Percentiles rank a stretch among this genome's conserved stretches.
Conservation (phyloP, 2,888 invertebrate genomes). For the Trichopoda pennipes region DNA sequence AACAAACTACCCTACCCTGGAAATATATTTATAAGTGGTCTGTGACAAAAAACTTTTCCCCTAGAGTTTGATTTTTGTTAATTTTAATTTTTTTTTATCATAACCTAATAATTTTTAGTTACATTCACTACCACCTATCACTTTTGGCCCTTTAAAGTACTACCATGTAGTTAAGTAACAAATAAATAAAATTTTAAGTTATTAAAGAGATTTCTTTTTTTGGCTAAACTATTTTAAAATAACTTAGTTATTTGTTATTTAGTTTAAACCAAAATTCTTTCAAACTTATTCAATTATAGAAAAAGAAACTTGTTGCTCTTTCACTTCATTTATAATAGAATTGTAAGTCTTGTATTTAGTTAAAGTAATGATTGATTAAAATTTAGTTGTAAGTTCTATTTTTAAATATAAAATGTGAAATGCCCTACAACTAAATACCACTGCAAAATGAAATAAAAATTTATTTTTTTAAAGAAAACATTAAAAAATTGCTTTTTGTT, state of each 20-base stretch:
- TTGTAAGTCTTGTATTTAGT: constrained; percentile 33
- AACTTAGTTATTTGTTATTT: too few relatives aligned
- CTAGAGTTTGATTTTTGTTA: not conserved
- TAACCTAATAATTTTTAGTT: not conserved
- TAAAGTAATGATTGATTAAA: constrained; percentile 26
- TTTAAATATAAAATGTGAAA: constrained; percentile 48
- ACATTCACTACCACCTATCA: not conserved
- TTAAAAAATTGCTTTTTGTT: constrained; percentile 49
- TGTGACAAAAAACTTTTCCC: not conserved
- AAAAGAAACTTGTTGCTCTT: not conserved
- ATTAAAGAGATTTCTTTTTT: not conserved
- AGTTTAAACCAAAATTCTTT: not conserved
- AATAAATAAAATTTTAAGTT: not conserved
- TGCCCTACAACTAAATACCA: not conserved
- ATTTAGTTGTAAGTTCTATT: constrained; percentile 43
- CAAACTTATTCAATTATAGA: not conserved
- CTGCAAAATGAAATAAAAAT: constrained; percentile 56
- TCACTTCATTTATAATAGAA: not conserved
- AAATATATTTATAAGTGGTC: constrained; percentile 31
- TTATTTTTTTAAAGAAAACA: constrained; percentile 50
- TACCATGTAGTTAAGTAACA: constrained; percentile 55
- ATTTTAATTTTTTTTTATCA: not conserved
- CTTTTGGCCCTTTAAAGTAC: constrained; percentile 9
- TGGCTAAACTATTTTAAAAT: not conserved
- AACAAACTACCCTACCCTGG: constrained; percentile 31